phyloP scores from a whole-genome alignment of 2,888 invertebrate species.

The Caenorhabditis zanzibari region DNA sequence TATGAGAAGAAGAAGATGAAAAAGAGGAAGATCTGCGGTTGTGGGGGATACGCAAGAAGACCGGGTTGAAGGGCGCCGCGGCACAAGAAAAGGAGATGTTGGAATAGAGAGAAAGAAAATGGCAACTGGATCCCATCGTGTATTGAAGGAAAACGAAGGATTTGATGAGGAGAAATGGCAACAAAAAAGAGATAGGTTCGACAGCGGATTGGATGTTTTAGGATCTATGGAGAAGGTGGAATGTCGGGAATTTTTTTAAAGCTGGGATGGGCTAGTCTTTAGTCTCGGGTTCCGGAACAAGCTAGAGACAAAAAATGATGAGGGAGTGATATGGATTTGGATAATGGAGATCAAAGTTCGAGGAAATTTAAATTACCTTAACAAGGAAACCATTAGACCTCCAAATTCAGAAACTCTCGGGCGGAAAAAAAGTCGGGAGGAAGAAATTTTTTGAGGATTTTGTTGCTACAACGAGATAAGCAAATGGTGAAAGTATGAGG shows the following conservation, averaged over 20 bases:
- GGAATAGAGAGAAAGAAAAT: conserved; percentile 16
- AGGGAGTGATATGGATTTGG: neutral
- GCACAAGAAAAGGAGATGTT: conserved; percentile 14
- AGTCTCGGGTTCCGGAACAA: neutral
- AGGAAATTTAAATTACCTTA: too few species aligned
- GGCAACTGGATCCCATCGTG: conserved; percentile 44
- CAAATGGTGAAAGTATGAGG: too few species aligned
- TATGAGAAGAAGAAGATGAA: conserved; percentile 20
- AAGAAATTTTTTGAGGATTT: too few species aligned
- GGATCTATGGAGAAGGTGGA: conserved; percentile 26
- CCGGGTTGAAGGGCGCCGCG: conserved; percentile 54
- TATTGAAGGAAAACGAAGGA: conserved; percentile 18
- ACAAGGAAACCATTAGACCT: too few species aligned
- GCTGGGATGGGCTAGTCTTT: conserved; percentile 13
- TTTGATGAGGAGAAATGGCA: conserved; percentile 38
- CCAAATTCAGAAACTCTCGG: too few species aligned
- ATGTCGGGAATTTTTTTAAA: conserved; percentile 30
- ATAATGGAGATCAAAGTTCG: neutral
- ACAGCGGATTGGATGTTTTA: conserved; percentile 5
- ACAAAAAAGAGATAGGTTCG: conserved; percentile 44
- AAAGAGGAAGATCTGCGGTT: conserved; percentile 30
- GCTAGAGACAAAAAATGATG: neutral
- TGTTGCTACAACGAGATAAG: too few species aligned
- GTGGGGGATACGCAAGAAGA: conserved; percentile 37
- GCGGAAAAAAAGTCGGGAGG: too few species aligned